Conservation (phyloP, 2,797 vertebrate genomes). For the Urocyon cinereoargenteus region DNA sequence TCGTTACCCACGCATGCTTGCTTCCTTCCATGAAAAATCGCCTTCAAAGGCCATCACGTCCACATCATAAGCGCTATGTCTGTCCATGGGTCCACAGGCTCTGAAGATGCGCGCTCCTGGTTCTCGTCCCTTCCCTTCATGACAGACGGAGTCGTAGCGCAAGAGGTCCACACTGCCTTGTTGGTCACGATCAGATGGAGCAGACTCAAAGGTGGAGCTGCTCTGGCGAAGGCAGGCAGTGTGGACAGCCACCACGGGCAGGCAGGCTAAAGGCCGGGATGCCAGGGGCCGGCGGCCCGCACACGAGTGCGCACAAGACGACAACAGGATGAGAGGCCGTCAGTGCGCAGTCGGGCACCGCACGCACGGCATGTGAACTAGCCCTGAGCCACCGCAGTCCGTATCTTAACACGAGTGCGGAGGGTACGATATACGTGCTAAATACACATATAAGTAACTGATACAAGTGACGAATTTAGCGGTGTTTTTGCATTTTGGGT, state of each 20-base stretch:
- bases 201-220: not conserved
- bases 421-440: conserved; percentile 92
- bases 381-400: conserved; percentile 90
- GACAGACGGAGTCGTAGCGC: conserved; percentile 61
- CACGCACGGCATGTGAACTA: conserved; percentile 91
- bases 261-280: not conserved
- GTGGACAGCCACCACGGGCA: not conserved
- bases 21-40: not conserved
- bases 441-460: conserved; percentile 93
- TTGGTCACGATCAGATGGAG: conserved; percentile 28
- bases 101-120: conserved; percentile 9
- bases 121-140: conserved; percentile 69
- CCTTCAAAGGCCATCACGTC: conserved; percentile 38
- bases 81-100: conserved; percentile 11
- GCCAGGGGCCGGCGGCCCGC: not conserved
- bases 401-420: conserved; percentile 76
- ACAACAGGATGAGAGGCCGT: not conserved
- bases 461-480: conserved; percentile 93
- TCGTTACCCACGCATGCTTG: conserved; percentile 36
- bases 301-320: not conserved
- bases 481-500: conserved; percentile 94
- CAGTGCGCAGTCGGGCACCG: not conserved
- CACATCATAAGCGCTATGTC: not conserved
- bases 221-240: not conserved
- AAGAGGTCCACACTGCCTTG: conserved; percentile 77